Base-by-base conservation (phyloP, 2,113 vertebrate genomes). In the Himantopus leucocephalus region DNA sequence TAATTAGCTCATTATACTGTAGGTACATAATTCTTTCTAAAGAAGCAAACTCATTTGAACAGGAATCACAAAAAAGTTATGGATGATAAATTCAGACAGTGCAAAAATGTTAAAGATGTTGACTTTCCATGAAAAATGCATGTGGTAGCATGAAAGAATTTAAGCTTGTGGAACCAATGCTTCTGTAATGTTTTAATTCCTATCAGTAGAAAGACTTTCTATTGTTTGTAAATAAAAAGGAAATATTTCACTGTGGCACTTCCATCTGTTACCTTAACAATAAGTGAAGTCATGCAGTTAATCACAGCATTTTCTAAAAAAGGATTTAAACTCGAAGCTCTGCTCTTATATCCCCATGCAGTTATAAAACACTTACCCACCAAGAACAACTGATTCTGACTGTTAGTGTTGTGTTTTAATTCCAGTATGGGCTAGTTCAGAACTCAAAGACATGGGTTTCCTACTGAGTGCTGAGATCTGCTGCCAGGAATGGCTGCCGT, bases 181-280 rank as follows among this genome's bases (percentile, higher is more conserved):
- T 95, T 94, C 70, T 92, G 68, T 87, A 97, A 96, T 88, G 64
- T 97, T 98, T 97, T 97, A 96, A 96, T 97, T 98, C 95, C 85
- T 77, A 84, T 80, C 76, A 92, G 90, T 81, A 94, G 85, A 97
- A 97, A 95, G 90, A 80, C 77, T 84, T 71, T 92, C 97, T 94
- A 97, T 98, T 98, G 97, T 98, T 98, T 98, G 98, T 98, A 98
- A 98, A 98, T 97, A 98, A 97, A 98, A 97, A 96, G 94, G 87
- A 96, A 95, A 96, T 98, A 97, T 97, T 98, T 98, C 96, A 98
- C 68, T 97, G 94, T 98, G 97, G 93, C 97, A 98, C 94, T 95
- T 96, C 96, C 92, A 97, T 98, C 96, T 97, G 93, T 98, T 97
- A 98, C 88, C 82, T 76, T 82, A 98, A 98, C 96, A 98, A 96